A percentile compares a stretch with the other conserved stretches of the same genome.
Conservation (phyloP, 2,888 invertebrate species). For the Zhuqinia jingwanae region DNA sequence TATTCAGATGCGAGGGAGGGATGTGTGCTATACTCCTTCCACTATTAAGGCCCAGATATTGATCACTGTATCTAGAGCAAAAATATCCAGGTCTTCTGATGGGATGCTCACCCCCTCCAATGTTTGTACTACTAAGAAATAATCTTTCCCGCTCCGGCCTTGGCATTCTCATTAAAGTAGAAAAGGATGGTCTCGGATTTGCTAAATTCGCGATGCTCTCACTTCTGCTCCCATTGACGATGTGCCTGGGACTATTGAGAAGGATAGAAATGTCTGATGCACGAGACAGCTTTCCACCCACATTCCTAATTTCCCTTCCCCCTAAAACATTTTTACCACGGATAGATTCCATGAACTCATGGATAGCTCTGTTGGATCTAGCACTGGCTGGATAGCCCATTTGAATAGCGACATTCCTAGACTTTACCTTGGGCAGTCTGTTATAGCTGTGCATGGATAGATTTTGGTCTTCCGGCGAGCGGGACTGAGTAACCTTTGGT, state of each 20-base stretch:
- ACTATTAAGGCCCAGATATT: conserved; percentile 12
- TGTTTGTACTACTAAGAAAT: not conserved
- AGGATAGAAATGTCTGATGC: not conserved
- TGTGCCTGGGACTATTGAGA: not conserved
- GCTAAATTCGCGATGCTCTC: not conserved
- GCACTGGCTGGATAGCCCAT: conserved; percentile 72
- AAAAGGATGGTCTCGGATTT: not conserved
- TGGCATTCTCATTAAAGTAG: conserved; percentile 15
- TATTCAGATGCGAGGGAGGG: not conserved
- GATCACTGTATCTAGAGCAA: conserved; percentile 54
- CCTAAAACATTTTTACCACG: not conserved
- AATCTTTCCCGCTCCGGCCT: conserved; percentile 1
- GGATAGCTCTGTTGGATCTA: conserved; percentile 6
- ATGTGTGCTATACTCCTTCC: not conserved
- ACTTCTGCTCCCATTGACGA: not conserved
- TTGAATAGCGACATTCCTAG: conserved; percentile 72
- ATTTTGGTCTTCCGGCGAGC: conserved; percentile 16
- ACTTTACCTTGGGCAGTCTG: conserved; percentile 55
- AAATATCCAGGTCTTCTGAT: conserved; percentile 35
- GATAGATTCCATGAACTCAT: not conserved
- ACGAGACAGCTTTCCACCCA: not conserved
- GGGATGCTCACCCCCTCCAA: not conserved
- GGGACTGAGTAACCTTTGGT: not conserved
- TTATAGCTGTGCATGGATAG: conserved; percentile 22
- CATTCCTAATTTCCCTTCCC: not conserved